A percentile compares a stretch with the other conserved stretches of the same genome.
Conservation (phyloP, 2,797 vertebrate species). For the Artibeus lituratus region DNA sequence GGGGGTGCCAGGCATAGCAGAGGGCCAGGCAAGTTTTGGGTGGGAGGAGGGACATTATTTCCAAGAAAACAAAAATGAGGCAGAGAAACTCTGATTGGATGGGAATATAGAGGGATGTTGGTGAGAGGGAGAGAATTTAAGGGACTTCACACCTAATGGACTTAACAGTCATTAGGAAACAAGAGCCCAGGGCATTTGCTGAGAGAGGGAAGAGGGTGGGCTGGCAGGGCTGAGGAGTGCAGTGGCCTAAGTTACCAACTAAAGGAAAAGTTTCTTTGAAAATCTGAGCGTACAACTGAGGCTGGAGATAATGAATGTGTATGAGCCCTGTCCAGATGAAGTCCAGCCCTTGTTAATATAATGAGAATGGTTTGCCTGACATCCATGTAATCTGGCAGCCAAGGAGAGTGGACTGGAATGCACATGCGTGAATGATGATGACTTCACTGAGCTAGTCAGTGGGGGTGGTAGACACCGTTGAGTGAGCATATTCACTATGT, state of each 20-base stretch:
- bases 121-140: background rate
- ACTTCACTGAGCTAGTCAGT: background rate
- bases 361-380: background rate
- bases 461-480: too few relatives aligned
- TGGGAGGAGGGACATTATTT: background rate
- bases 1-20: background rate
- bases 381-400: too few relatives aligned
- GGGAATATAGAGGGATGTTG: background rate
- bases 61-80: background rate
- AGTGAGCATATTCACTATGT: background rate
- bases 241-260: background rate
- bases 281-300: background rate
- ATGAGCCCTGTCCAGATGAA: background rate
- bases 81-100: background rate
- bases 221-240: background rate
- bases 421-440: background rate
- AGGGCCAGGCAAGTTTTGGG: rapidly evolving
- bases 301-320: background rate
- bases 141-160: background rate
- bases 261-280: background rate
- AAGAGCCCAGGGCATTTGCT: background rate
- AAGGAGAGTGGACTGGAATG: background rate
- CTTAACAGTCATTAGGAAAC: background rate
- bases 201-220: background rate
- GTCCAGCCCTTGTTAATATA: background rate